Percentiles rank a stretch among this genome's conserved stretches.
phyloP scores from a whole-genome alignment of 2,113 vertebrate genomes.

The Anguilla japonica region DNA sequence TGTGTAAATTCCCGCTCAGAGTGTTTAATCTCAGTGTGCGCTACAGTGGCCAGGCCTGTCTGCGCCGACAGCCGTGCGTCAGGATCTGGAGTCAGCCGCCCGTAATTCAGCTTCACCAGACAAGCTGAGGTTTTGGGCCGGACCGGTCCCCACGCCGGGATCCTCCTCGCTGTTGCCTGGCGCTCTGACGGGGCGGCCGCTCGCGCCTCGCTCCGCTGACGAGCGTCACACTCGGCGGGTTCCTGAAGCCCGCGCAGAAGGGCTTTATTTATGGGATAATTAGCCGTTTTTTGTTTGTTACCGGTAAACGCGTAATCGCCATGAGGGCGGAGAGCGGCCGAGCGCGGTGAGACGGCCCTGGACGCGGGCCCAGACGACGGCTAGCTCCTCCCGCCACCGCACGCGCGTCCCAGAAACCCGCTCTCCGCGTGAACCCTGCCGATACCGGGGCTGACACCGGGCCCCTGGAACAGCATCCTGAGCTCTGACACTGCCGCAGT shows the following conservation, averaged over 20 bases:
- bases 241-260: neutral
- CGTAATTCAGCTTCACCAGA: constrained; percentile 5
- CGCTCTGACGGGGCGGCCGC: neutral
- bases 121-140: neutral
- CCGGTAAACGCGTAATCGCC: constrained; percentile 13
- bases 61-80: neutral
- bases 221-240: neutral
- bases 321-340: neutral
- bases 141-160: neutral
- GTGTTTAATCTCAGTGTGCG: constrained; percentile 7
- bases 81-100: constrained; percentile 4
- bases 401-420: neutral
- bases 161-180: too few relatives aligned
- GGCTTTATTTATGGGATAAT: constrained; percentile 26
- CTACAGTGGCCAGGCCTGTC: neutral
- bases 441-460: neutral
- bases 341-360: neutral
- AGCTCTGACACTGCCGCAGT: neutral
- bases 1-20: neutral
- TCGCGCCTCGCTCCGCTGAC: neutral
- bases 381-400: neutral
- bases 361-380: neutral
- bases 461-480: neutral
- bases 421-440: too few relatives aligned
- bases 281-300: constrained; percentile 18